Percentiles rank a stretch among this genome's conserved stretches.
Evolutionary conservation across 2,113 vertebrate species (phyloP).

Genomic region (Albula glossodonta): DNA sequence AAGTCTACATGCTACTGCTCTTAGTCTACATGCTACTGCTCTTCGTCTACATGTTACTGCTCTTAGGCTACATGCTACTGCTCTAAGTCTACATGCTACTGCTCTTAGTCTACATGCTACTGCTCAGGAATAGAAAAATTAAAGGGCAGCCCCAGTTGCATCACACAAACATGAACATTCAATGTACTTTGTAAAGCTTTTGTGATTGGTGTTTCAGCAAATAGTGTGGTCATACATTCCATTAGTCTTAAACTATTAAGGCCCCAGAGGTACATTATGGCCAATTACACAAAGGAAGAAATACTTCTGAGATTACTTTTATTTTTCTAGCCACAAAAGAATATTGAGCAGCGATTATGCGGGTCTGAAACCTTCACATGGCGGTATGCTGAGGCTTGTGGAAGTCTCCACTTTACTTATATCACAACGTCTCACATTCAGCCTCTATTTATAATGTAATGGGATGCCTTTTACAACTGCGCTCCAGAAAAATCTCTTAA

Average conservation of each 20-base stretch:
- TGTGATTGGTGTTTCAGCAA: not conserved
- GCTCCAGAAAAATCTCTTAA: not conserved
- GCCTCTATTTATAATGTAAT: conserved; percentile 10
- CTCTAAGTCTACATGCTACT: not conserved
- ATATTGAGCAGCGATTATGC: conserved; percentile 9
- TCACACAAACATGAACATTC: not conserved
- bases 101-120: not conserved
- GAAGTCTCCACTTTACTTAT: not conserved
- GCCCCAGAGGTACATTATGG: not conserved
- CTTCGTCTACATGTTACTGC: too few relatives aligned
- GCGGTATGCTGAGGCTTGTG: not conserved
- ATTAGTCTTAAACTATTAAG: not conserved
- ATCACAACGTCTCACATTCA: not conserved
- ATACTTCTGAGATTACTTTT: not conserved
- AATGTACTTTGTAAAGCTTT: not conserved
- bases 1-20: not conserved
- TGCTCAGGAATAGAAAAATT: not conserved
- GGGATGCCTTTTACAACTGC: not conserved
- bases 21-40: too few relatives aligned
- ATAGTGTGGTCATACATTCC: not conserved
- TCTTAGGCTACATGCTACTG: not conserved
- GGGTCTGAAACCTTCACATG: not conserved
- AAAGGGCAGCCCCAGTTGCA: not conserved
- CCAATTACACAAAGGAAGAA: not conserved
- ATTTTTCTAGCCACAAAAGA: not conserved